Evolutionary conservation across 2,888 invertebrate species (phyloP).

Genomic region (Xylocampa areola): DNA sequence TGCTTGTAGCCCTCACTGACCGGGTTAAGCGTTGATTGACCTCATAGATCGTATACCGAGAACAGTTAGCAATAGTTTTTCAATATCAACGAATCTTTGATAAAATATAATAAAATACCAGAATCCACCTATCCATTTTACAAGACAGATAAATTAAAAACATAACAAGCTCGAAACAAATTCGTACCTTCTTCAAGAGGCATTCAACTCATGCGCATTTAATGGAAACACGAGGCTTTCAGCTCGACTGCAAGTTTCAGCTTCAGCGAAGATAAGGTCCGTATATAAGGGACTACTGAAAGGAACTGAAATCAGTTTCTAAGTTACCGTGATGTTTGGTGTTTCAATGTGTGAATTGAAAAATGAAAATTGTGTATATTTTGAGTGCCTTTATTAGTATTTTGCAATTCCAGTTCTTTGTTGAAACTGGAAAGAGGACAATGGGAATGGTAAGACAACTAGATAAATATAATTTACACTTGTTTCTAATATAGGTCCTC

Average conservation of each 20-base stretch:
- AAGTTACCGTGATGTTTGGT: conserved; percentile 56
- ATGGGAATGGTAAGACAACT: background rate
- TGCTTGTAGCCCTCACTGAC: no score
- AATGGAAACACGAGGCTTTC: conserved; percentile 65
- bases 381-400: background rate
- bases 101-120: no score
- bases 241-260: conserved; percentile 74
- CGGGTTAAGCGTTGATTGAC: no score
- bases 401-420: background rate
- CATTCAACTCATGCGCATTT: conserved; percentile 68
- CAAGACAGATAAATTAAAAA: background rate
- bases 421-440: background rate
- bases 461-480: no score
- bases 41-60: no score
- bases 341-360: conserved; percentile 17
- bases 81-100: no score
- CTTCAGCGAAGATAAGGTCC: conserved; percentile 66
- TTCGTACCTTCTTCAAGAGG: conserved; percentile 12
- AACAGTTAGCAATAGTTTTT: no score
- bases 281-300: conserved; percentile 67
- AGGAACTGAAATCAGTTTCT: conserved; percentile 63
- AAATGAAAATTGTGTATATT: background rate
- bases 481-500: no score
- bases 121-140: no score
- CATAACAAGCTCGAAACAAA: conserved; percentile 31